These are phyloP conservation scores for Etheostoma nigrum DNA, from an alignment of 2,797 vertebrate genomes.

Conservation along the genomic window DNA sequence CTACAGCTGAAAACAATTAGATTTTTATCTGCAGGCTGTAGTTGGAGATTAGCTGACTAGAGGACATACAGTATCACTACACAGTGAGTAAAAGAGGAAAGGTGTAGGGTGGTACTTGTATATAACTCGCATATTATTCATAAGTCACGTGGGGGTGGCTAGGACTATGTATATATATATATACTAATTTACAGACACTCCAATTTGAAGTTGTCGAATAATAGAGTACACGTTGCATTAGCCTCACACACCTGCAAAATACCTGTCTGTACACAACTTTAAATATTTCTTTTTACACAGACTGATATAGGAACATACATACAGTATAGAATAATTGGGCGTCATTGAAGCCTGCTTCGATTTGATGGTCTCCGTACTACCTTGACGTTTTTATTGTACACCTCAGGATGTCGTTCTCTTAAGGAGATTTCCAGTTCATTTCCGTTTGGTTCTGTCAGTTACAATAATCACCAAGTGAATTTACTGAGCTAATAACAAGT, in stretches of 20 bases:
- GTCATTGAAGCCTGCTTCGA: conserved; percentile 58
- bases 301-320: conserved; percentile 74
- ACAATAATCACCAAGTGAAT: not conserved
- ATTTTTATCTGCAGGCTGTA: conserved; percentile 16
- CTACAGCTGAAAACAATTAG: conserved; percentile 10
- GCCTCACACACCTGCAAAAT: conserved; percentile 75
- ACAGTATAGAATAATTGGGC: conserved; percentile 59
- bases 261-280: conserved; percentile 79
- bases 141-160: conserved; percentile 47
- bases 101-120: conserved; percentile 37
- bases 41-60: conserved; percentile 29
- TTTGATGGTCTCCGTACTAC: conserved; percentile 25
- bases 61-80: conserved; percentile 32
- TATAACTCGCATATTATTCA: conserved; percentile 59
- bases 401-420: conserved; percentile 72
- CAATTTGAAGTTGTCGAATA: conserved; percentile 76
- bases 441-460: not conserved
- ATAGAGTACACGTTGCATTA: conserved; percentile 71
- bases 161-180: conserved; percentile 37
- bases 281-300: conserved; percentile 70
- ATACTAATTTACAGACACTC: conserved; percentile 73
- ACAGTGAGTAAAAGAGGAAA: conserved; percentile 46
- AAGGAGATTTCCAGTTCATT: conserved; percentile 46
- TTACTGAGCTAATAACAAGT: not conserved
- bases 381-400: conserved; percentile 52